Evolutionary conservation across 23 tunicate genomes (phyloP).

Genomic region (Botrylloides violaceus): DNA sequence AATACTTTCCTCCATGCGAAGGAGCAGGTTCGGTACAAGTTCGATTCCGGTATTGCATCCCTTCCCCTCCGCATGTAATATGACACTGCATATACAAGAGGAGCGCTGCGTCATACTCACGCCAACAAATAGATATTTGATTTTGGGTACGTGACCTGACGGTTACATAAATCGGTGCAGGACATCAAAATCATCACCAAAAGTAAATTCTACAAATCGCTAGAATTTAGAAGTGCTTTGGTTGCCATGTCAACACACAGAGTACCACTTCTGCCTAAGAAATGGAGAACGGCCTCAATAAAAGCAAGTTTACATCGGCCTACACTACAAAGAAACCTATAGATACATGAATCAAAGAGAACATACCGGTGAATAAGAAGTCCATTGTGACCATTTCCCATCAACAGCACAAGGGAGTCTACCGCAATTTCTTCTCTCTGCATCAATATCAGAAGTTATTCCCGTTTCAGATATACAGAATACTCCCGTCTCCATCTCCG

Average conservation of each 20-base stretch:
- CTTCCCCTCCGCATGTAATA: constrained; percentile 25
- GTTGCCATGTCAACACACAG: too few species aligned
- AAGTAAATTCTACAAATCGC: too few species aligned
- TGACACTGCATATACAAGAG: constrained; percentile 24
- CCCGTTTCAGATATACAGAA: neutral
- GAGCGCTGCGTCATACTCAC: too few species aligned
- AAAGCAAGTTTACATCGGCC: too few species aligned
- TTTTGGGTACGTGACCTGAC: too few species aligned
- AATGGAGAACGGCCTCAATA: too few species aligned
- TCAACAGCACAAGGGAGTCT: constrained; percentile 16
- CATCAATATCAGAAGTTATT: neutral
- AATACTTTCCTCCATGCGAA: constrained; percentile 26
- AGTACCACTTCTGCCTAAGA: too few species aligned
- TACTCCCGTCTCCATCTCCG: neutral
- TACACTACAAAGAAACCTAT: too few species aligned
- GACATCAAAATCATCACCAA: too few species aligned
- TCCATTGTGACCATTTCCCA: constrained; percentile 48
- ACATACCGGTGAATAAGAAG: constrained; percentile 21
- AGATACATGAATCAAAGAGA: neutral
- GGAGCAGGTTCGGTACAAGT: constrained; percentile 37
- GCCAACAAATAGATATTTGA: too few species aligned
- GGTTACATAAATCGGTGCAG: too few species aligned
- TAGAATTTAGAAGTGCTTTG: too few species aligned
- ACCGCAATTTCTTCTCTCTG: neutral
- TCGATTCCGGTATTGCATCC: constrained; percentile 14